Conservation (phyloP, 2,113 vertebrate genomes). For the Anthoscopus minutus region DNA sequence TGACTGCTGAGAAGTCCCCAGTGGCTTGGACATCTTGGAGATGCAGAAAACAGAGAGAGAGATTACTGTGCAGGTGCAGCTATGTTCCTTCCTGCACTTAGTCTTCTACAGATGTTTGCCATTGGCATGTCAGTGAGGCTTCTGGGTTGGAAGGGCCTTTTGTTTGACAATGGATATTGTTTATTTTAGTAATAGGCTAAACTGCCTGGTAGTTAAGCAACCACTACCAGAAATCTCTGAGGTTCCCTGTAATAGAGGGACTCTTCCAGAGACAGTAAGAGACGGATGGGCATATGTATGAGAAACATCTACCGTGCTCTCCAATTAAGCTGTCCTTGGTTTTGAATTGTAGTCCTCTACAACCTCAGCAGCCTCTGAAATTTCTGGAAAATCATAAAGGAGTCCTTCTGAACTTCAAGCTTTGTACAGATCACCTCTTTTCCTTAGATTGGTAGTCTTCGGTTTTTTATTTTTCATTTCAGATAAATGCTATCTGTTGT, state of each 20-base stretch:
- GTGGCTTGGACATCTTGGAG: not conserved
- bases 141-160: not conserved
- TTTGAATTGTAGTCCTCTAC: not conserved
- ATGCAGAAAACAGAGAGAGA: not conserved
- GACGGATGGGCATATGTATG: not conserved
- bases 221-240: not conserved
- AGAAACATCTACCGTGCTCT: not conserved
- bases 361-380: constrained; percentile 2
- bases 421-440: not conserved
- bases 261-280: not conserved
- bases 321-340: not conserved
- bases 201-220: not conserved
- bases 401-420: not conserved
- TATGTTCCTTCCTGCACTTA: not conserved
- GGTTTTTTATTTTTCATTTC: not conserved
- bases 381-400: not conserved
- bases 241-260: not conserved
- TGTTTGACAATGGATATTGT: not conserved
- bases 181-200: not conserved
- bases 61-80: not conserved
- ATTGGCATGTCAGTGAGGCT: not conserved
- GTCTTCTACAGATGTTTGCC: not conserved
- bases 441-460: not conserved
- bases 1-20: not conserved
- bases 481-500: not conserved